phyloP scores from a whole-genome alignment of 2,888 invertebrate species.

The Heliconius ethilla region DNA sequence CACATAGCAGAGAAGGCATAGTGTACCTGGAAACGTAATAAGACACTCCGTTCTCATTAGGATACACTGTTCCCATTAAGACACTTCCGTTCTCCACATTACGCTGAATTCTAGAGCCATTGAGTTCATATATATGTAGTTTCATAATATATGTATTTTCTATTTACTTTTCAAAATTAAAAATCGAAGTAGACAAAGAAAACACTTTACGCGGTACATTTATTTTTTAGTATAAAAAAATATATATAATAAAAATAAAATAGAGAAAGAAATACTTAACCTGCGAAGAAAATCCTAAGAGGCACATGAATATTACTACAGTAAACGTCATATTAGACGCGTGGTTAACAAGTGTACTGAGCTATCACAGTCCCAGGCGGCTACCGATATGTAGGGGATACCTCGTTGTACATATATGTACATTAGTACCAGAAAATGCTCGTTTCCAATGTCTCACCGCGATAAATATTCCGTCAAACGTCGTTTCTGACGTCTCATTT shows the following conservation, averaged over 20 bases:
- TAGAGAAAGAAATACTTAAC: slow-evolving; percentile 19
- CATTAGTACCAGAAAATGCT: not conserved
- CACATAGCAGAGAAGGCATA: not conserved
- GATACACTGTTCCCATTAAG: too few relatives aligned
- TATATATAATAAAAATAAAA: not conserved
- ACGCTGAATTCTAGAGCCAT: not conserved
- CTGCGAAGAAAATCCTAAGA: slow-evolving; percentile 25
- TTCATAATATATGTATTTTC: not conserved
- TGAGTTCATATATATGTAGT: too few relatives aligned
- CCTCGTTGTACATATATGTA: not conserved
- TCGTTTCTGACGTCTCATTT: not conserved
- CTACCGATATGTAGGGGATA: not conserved
- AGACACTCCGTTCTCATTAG: not conserved
- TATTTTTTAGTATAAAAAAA: not conserved
- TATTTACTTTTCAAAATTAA: not conserved
- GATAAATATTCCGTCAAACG: not conserved
- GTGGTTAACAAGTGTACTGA: slow-evolving; percentile 12
- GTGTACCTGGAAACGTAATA: not conserved
- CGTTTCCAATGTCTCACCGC: not conserved
- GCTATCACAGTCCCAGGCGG: not conserved
- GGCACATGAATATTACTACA: slow-evolving; percentile 9
- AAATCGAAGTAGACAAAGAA: not conserved
- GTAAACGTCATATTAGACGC: slow-evolving; percentile 4
- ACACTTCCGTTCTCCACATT: not conserved
- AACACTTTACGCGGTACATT: not conserved